Evolutionary conservation across 2,113 vertebrate species (phyloP).

Genomic region (Pluvianellus socialis): DNA sequence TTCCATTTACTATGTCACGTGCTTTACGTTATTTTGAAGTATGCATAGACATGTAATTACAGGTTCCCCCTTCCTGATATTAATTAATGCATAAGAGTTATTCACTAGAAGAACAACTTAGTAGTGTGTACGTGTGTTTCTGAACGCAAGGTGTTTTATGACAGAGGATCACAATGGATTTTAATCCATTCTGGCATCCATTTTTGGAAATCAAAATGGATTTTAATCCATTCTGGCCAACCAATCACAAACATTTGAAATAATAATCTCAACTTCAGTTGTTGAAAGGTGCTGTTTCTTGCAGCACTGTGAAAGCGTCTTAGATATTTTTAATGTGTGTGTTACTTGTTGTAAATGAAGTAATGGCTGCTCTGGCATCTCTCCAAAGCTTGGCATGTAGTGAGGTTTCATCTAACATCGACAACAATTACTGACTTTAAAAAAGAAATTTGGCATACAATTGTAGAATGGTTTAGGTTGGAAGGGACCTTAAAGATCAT

Average conservation of each 20-base stretch:
- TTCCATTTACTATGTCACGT: not conserved
- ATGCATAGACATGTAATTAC: not conserved
- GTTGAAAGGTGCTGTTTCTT: not conserved
- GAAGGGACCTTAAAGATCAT: no score
- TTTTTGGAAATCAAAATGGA: no score
- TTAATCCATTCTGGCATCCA: no score
- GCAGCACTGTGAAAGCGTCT: not conserved
- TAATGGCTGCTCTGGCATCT: not conserved
- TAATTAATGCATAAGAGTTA: not conserved
- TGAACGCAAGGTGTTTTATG: not conserved
- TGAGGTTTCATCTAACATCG: not conserved
- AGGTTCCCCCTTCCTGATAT: not conserved
- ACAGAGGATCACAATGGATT: not conserved
- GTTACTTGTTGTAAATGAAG: not conserved
- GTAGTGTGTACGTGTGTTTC: not conserved
- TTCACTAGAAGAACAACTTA: not conserved
- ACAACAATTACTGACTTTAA: not conserved
- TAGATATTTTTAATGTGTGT: not conserved
- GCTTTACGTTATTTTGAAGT: not conserved
- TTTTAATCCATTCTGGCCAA: not conserved
- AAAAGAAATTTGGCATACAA: not conserved
- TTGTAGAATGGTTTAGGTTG: no score
- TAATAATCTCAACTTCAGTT: not conserved
- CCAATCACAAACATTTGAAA: not conserved
- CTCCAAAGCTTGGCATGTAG: not conserved